A percentile compares a stretch with the other conserved stretches of the same genome.
Evolutionary conservation across 2,888 invertebrate species (phyloP).

Genomic region (Trissolcus japonicus): DNA sequence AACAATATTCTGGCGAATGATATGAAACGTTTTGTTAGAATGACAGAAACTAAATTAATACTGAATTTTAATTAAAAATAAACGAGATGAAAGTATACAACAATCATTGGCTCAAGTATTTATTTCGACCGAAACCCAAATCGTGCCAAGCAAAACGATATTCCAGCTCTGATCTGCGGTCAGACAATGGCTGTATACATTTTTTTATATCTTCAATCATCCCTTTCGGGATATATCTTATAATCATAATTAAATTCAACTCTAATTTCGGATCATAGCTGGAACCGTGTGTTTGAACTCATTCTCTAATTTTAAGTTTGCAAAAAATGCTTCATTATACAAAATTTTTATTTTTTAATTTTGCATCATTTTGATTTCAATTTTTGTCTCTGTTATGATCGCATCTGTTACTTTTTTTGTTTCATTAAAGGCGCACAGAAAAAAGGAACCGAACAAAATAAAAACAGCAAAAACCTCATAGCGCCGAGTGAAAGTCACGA

Average conservation of each 20-base stretch:
- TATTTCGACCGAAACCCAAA: constrained; percentile 56
- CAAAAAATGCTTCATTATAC: no score
- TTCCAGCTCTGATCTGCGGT: no score
- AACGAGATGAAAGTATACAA: constrained; percentile 77
- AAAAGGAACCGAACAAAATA: no score
- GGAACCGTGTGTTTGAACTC: no score
- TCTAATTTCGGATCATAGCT: no score
- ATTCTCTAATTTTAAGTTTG: no score
- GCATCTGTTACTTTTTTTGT: neutral
- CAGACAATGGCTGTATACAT: no score
- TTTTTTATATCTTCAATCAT: no score
- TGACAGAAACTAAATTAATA: constrained; percentile 76
- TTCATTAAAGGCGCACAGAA: neutral
- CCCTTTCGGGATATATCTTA: no score
- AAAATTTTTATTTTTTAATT: no score
- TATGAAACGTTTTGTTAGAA: constrained; percentile 75
- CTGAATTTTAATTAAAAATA: constrained; percentile 77
- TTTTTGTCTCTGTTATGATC: neutral
- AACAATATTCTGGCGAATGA: constrained; percentile 66
- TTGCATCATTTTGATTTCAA: constrained; percentile 2
- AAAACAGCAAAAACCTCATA: constrained; percentile 1
- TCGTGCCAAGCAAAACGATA: constrained; percentile 8
- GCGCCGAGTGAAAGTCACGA: constrained; percentile 46
- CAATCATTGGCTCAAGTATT: constrained; percentile 59
- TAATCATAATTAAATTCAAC: no score